Evolutionary conservation across 2,113 vertebrate species (phyloP).

Genomic region (Ceyx cyanopectus): DNA sequence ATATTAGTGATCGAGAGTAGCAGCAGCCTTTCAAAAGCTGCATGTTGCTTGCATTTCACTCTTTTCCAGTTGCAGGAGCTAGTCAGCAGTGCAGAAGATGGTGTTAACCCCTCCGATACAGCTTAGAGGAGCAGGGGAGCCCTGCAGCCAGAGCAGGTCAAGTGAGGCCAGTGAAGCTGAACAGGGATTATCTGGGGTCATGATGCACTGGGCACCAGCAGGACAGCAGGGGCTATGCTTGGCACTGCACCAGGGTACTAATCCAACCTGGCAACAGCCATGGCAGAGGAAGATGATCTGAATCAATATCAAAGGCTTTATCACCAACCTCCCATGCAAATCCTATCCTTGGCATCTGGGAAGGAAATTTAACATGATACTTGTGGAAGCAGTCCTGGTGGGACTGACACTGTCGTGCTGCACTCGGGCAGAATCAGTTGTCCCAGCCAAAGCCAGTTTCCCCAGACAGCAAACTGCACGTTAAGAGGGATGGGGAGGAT

Average conservation of each 20-base stretch:
- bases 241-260: background rate
- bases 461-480: background rate
- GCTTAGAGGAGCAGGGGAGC: background rate
- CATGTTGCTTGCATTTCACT: background rate
- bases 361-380: background rate
- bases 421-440: background rate
- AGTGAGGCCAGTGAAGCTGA: rapidly evolving
- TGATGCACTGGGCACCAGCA: background rate
- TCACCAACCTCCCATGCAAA: background rate
- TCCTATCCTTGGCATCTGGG: background rate
- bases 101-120: background rate
- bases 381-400: background rate
- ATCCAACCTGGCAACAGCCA: background rate
- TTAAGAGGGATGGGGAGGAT: background rate
- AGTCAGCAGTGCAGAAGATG: background rate
- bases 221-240: background rate
- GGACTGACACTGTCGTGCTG: background rate
- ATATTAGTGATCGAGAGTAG: rapidly evolving
- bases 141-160: background rate
- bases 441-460: background rate
- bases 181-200: background rate
- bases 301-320: background rate
- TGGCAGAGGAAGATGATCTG: background rate
- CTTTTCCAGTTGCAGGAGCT: background rate
- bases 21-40: background rate